Evolutionary conservation across 2,888 invertebrate genomes (phyloP).

Genomic region (Hyles lineata): DNA sequence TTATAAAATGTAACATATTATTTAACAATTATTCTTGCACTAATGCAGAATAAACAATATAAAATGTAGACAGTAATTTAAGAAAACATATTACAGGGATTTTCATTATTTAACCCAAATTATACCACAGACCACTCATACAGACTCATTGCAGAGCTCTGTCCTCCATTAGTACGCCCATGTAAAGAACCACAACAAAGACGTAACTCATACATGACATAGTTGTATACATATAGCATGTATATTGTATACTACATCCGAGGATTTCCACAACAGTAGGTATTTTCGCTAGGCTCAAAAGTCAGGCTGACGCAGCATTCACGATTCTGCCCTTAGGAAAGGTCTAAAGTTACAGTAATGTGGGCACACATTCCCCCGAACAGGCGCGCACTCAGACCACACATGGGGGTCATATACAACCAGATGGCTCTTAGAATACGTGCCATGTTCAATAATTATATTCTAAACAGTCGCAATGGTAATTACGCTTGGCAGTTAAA

Average conservation of each 20-base stretch:
- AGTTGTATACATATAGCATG: neutral
- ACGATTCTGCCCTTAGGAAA: constrained; percentile 23
- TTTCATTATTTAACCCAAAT: no score
- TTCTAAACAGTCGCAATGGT: constrained; percentile 26
- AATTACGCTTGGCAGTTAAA: constrained; percentile 21
- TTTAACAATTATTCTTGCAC: no score
- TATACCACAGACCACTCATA: no score
- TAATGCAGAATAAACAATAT: no score
- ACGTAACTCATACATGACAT: no score
- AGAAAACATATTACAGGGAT: no score
- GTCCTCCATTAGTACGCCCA: no score
- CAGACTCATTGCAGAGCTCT: no score
- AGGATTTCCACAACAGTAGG: neutral
- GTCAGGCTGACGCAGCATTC: constrained; percentile 18
- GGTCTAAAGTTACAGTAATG: constrained; percentile 22
- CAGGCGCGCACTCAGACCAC: constrained; percentile 8
- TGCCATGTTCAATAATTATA: constrained; percentile 17
- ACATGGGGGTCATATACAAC: neutral
- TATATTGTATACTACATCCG: neutral
- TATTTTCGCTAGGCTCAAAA: constrained; percentile 11
- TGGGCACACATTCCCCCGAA: constrained; percentile 9
- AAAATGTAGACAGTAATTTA: no score
- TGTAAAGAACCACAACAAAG: no score
- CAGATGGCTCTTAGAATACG: neutral
- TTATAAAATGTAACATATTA: no score